These are phyloP conservation scores for Harmothoe impar DNA, from an alignment of 2,888 invertebrate genomes.

Conservation along the genomic window DNA sequence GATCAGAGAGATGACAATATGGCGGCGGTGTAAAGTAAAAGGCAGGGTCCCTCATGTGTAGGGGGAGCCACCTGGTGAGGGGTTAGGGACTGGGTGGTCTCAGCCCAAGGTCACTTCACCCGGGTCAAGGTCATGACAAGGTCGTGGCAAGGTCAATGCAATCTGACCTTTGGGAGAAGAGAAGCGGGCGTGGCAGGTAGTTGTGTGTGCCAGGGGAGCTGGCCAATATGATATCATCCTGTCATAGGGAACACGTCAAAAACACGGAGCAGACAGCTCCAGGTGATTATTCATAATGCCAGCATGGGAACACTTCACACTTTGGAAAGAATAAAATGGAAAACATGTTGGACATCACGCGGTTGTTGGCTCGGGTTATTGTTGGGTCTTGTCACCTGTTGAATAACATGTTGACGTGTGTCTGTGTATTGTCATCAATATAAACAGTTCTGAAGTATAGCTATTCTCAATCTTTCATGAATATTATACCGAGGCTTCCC, in stretches of 20 bases:
- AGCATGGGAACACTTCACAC: not conserved
- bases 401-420: too few species aligned
- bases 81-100: not conserved
- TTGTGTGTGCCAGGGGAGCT: not conserved
- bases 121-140: slow-evolving; percentile 48
- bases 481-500: too few species aligned
- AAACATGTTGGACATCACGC: too few species aligned
- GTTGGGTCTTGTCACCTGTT: too few species aligned
- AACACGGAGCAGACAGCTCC: not conserved
- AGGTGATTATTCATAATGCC: not conserved
- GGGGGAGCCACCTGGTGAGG: slow-evolving; percentile 38
- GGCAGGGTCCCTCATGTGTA: slow-evolving; percentile 27
- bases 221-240: slow-evolving; percentile 29
- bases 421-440: too few species aligned
- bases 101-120: not conserved
- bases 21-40: slow-evolving; percentile 43
- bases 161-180: slow-evolving; percentile 1
- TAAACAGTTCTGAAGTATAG: too few species aligned
- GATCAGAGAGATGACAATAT: slow-evolving; percentile 52
- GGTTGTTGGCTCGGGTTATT: too few species aligned
- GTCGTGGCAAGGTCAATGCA: slow-evolving; percentile 32
- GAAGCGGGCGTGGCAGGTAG: slow-evolving; percentile 25
- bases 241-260: slow-evolving; percentile 21
- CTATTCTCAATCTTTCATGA: too few species aligned
- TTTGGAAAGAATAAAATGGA: too few species aligned